Percentiles rank a stretch among this genome's conserved stretches.
Evolutionary conservation across 2,113 vertebrate genomes (phyloP).

Genomic region (Tautogolabrus adspersus): DNA sequence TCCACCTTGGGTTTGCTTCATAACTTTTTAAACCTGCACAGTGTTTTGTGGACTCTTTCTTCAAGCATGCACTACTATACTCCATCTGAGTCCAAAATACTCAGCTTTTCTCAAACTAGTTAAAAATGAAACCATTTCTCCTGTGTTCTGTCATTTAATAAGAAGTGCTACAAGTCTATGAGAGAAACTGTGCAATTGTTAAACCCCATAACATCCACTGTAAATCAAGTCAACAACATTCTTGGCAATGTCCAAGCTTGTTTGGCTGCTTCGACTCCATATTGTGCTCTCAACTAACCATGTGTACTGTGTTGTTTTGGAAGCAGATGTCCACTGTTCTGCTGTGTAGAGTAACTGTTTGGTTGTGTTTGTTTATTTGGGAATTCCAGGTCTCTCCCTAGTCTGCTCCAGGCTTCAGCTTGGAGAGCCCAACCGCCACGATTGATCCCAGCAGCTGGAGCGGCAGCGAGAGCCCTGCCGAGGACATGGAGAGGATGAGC

Average conservation of each 20-base stretch:
- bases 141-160: not conserved
- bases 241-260: slow-evolving; percentile 26
- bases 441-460: slow-evolving; percentile 99
- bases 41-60: not conserved
- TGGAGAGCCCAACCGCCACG: slow-evolving; percentile 93
- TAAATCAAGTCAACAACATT: slow-evolving; percentile 47
- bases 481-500: slow-evolving; percentile 98
- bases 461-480: slow-evolving; percentile 99
- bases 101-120: not conserved
- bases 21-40: too few relatives aligned
- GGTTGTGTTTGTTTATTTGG: slow-evolving; percentile 70
- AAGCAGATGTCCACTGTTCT: slow-evolving; percentile 37
- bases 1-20: too few relatives aligned
- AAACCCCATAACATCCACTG: slow-evolving; percentile 28
- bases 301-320: slow-evolving; percentile 26
- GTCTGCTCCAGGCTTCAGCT: slow-evolving; percentile 96
- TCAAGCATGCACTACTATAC: not conserved
- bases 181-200: slow-evolving; percentile 31
- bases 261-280: slow-evolving; percentile 42
- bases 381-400: slow-evolving; percentile 90
- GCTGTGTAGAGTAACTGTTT: slow-evolving; percentile 47
- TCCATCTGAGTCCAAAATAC: not conserved
- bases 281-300: slow-evolving; percentile 22
- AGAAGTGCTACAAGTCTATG: not conserved
- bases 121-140: not conserved